These are phyloP conservation scores for Ploceus nigricollis DNA, from an alignment of 2,113 vertebrate genomes.

Conservation along the genomic window DNA sequence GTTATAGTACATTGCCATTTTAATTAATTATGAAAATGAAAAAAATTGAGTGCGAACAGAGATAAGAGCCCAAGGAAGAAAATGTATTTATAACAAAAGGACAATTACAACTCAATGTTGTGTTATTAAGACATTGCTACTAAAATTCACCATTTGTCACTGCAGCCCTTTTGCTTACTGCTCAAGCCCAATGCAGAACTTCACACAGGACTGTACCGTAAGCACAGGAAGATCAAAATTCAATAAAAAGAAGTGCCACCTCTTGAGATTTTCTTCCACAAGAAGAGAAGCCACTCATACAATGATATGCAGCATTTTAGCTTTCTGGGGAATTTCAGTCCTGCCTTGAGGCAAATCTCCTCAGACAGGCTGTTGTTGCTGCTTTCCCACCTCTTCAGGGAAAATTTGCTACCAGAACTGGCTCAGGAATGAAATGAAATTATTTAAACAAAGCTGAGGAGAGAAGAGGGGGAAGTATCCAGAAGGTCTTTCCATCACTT, in stretches of 20 bases:
- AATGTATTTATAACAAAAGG: constrained; percentile 25
- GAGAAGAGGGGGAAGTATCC: background rate
- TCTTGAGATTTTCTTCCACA: background rate
- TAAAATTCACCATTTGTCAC: background rate
- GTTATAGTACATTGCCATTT: constrained; percentile 58
- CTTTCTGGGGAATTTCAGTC: background rate
- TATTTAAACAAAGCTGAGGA: background rate
- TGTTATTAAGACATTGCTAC: constrained; percentile 24
- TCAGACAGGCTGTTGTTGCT: background rate
- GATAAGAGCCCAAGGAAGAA: constrained; percentile 44
- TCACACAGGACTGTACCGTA: background rate
- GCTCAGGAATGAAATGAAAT: background rate
- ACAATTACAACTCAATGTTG: constrained; percentile 22
- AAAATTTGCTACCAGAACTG: background rate
- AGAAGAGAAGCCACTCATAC: background rate
- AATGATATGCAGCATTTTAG: background rate
- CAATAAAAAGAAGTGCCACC: background rate
- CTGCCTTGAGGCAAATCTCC: background rate
- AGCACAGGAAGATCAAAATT: background rate
- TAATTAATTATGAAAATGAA: constrained; percentile 68
- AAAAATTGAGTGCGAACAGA: constrained; percentile 16
- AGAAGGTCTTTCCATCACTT: background rate
- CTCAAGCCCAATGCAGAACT: background rate
- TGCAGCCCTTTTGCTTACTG: background rate
- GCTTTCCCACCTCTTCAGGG: background rate